phyloP scores from a whole-genome alignment of 23 tunicate genomes.

The Ascidia mentula region DNA sequence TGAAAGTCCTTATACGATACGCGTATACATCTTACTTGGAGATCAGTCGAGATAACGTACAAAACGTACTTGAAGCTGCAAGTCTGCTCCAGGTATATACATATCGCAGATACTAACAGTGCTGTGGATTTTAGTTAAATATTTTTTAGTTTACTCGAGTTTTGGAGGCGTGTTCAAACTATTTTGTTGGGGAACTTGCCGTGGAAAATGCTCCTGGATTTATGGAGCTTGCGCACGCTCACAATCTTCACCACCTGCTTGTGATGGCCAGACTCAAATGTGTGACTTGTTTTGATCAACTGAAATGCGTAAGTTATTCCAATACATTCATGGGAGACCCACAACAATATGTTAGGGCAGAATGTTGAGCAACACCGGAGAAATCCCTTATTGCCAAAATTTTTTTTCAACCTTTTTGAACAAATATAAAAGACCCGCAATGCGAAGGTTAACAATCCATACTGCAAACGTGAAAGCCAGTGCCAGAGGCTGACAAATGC shows the following conservation, averaged over 20 bases:
- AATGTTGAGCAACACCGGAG: too few relatives aligned
- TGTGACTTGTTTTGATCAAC: slow-evolving; percentile 47
- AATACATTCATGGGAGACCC: too few relatives aligned
- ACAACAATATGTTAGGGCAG: too few relatives aligned
- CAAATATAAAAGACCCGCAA: too few relatives aligned
- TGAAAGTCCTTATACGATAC: slow-evolving; percentile 59
- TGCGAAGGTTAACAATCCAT: too few relatives aligned
- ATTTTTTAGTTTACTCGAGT: slow-evolving; percentile 36
- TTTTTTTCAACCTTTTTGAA: too few relatives aligned
- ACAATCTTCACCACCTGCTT: slow-evolving; percentile 31
- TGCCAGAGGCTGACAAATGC: too few relatives aligned
- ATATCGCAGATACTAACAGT: neutral
- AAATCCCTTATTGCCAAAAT: too few relatives aligned
- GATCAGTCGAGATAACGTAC: slow-evolving; percentile 41
- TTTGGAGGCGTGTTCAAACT: slow-evolving; percentile 71
- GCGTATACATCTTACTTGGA: slow-evolving; percentile 71
- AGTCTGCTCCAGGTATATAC: slow-evolving; percentile 53
- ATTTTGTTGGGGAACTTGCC: slow-evolving; percentile 46
- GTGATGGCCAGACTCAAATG: slow-evolving; percentile 54
- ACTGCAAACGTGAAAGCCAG: too few relatives aligned
- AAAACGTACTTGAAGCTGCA: slow-evolving; percentile 63
- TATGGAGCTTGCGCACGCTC: slow-evolving; percentile 65
- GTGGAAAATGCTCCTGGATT: slow-evolving; percentile 73
- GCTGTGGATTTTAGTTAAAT: neutral
- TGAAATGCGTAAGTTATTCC: slow-evolving; percentile 30